These are phyloP conservation scores for Hypsopygia costalis DNA, from an alignment of 2,888 invertebrate genomes.

Conservation along the genomic window DNA sequence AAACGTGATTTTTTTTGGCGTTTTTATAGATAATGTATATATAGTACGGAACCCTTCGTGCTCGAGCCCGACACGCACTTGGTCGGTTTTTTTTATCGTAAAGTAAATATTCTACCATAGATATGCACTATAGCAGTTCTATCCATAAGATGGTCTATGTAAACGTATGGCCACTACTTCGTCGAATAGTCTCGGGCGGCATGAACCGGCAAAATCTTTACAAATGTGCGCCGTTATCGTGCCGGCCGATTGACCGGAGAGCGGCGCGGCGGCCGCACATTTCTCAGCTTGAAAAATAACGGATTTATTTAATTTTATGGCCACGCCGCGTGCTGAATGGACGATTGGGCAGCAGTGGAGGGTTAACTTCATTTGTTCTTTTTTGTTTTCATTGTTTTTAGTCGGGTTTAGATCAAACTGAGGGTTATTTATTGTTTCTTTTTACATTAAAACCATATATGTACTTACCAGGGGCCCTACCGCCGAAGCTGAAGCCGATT, in stretches of 20 bases:
- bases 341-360: slow-evolving; percentile 53
- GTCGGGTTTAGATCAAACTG: slow-evolving; percentile 14
- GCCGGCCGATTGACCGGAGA: slow-evolving; percentile 71
- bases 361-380: slow-evolving; percentile 35
- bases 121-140: too few relatives aligned
- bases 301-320: slow-evolving; percentile 80
- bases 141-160: slow-evolving; percentile 29
- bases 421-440: too few relatives aligned
- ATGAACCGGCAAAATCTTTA: slow-evolving; percentile 73
- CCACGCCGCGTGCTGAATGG: slow-evolving; percentile 75
- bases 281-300: slow-evolving; percentile 79
- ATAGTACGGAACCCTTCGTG: too few relatives aligned
- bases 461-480: too few relatives aligned
- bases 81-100: too few relatives aligned
- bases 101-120: too few relatives aligned
- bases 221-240: slow-evolving; percentile 77
- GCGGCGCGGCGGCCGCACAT: slow-evolving; percentile 45
- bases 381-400: slow-evolving; percentile 26
- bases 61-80: too few relatives aligned
- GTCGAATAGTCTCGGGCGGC: slow-evolving; percentile 51
- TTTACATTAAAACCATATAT: too few relatives aligned
- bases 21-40: too few relatives aligned
- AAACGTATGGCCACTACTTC: slow-evolving; percentile 61
- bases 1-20: too few relatives aligned
- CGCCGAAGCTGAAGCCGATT: too few relatives aligned